A percentile compares a stretch with the other conserved stretches of the same genome.
Conservation (phyloP, 2,797 vertebrate genomes). For the Holocentrus rufus region DNA sequence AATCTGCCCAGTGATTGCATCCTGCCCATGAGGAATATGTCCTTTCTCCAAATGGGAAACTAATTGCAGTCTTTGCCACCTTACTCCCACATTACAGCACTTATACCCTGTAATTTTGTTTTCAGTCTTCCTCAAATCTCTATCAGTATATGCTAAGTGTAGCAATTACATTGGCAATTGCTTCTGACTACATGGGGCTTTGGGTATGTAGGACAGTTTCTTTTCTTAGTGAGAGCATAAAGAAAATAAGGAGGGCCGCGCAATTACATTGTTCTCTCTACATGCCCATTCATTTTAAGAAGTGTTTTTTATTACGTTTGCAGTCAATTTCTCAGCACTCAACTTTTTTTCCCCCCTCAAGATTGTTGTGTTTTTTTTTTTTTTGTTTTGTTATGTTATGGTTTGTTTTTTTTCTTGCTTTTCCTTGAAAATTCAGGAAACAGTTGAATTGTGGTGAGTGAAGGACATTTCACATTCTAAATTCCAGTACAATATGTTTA, state of each 20-base stretch:
- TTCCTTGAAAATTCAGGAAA: too few species aligned
- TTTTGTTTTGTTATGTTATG: too few species aligned
- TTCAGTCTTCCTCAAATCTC: constrained; percentile 82
- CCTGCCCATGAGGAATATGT: constrained; percentile 77
- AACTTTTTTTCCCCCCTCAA: too few species aligned
- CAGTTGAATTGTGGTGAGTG: too few species aligned
- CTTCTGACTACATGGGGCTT: constrained; percentile 78
- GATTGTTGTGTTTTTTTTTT: too few species aligned
- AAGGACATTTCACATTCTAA: too few species aligned
- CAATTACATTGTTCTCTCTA: constrained; percentile 42
- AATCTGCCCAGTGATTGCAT: constrained; percentile 81
- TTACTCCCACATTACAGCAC: constrained; percentile 85
- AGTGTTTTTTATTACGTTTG: constrained; percentile 7
- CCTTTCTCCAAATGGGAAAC: constrained; percentile 81
- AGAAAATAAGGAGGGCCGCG: constrained; percentile 48
- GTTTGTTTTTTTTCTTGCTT: constrained; percentile 8
- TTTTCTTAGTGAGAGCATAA: constrained; percentile 67
- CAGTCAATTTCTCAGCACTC: too few species aligned
- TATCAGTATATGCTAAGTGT: constrained; percentile 85
- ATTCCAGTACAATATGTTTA: too few species aligned
- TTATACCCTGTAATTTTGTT: constrained; percentile 83
- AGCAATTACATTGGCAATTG: constrained; percentile 84
- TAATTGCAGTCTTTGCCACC: constrained; percentile 85
- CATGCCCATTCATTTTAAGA: constrained; percentile 3
- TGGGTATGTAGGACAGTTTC: constrained; percentile 66